phyloP scores from a whole-genome alignment of 2,113 vertebrate species.

The Hyaena hyaena region DNA sequence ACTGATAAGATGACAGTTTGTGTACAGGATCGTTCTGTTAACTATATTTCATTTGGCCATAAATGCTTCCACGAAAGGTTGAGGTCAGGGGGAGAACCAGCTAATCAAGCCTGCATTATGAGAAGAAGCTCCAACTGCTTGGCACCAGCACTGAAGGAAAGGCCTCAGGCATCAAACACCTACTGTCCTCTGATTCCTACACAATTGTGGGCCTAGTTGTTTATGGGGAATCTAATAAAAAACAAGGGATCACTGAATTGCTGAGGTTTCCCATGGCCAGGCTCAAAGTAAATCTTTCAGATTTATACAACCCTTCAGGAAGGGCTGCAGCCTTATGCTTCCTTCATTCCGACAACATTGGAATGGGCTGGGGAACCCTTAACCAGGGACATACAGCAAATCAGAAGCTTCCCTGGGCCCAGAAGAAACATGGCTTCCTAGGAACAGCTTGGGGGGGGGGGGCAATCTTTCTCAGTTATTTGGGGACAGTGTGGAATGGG shows the following conservation, averaged over 20 bases:
- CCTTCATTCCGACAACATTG: neutral
- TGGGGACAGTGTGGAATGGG: neutral
- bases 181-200: neutral
- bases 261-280: slow-evolving; percentile 42
- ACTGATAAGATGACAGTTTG: neutral
- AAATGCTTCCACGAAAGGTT: neutral
- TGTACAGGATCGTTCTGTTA: neutral
- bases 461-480: neutral
- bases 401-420: neutral
- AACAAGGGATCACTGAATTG: neutral
- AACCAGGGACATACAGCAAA: neutral
- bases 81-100: neutral
- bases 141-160: neutral
- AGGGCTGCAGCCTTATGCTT: neutral
- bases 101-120: neutral
- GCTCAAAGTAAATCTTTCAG: slow-evolving; percentile 13
- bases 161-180: neutral
- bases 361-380: neutral
- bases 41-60: neutral
- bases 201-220: neutral
- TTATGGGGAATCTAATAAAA: neutral
- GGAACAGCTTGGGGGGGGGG: neutral
- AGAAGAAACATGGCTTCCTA: neutral
- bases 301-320: neutral
- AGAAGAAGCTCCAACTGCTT: neutral